Evolutionary conservation across 2,113 vertebrate genomes (phyloP).

Genomic region (Tragelaphus scriptus): DNA sequence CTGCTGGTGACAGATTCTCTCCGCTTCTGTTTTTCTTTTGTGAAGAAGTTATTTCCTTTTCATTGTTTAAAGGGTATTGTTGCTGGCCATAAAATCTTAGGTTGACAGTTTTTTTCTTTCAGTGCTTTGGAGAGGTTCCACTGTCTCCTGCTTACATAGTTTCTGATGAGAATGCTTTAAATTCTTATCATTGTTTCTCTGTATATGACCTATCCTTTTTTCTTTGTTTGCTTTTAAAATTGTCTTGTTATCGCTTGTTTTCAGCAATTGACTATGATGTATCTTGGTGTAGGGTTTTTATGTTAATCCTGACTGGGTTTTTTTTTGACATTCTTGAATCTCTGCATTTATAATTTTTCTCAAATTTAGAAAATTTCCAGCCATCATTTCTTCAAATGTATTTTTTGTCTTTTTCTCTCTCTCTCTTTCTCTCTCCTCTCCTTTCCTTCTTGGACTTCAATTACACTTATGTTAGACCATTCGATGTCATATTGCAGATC

Average conservation of each 20-base stretch:
- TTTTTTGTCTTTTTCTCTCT: background rate
- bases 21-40: background rate
- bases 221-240: background rate
- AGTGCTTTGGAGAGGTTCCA: background rate
- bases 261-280: background rate
- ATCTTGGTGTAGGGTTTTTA: background rate
- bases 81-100: background rate
- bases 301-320: background rate
- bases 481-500: background rate
- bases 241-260: background rate
- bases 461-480: background rate
- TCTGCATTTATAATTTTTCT: background rate
- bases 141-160: background rate
- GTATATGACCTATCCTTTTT: background rate
- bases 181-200: background rate
- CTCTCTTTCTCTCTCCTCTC: background rate
- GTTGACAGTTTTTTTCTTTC: background rate
- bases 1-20: background rate
- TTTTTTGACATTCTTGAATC: background rate
- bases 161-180: background rate
- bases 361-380: background rate
- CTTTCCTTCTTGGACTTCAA: background rate
- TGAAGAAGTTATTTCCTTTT: background rate
- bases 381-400: background rate
- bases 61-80: background rate